Conservation (phyloP, 1,140 invertebrate species). For the Diorhabda elongata region DNA sequence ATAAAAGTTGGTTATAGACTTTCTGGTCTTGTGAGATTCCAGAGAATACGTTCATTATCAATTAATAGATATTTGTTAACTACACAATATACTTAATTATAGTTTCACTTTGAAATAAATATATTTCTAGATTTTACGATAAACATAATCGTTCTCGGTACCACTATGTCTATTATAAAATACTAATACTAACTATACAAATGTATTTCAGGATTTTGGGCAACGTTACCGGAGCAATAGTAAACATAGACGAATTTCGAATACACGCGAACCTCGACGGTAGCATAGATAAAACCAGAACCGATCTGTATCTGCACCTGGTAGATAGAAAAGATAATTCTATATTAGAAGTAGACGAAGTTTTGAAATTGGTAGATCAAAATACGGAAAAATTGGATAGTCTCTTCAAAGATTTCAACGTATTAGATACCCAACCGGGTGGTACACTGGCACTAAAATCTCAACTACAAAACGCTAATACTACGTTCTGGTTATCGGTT, state of each 20-base stretch:
- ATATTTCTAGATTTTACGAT: too few relatives aligned
- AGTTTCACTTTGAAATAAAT: too few relatives aligned
- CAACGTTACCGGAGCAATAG: conserved; percentile 84
- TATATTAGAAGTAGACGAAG: conserved; percentile 81
- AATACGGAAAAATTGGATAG: conserved; percentile 85
- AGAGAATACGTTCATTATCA: too few relatives aligned
- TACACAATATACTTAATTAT: too few relatives aligned
- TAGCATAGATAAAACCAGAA: conserved; percentile 89
- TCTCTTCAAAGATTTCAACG: conserved; percentile 89
- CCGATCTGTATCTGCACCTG: conserved; percentile 89
- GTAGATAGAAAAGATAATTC: conserved; percentile 87
- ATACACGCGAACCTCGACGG: conserved; percentile 90
- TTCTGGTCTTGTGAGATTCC: too few relatives aligned
- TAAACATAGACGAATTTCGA: conserved; percentile 90
- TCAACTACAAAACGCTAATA: conserved; percentile 47
- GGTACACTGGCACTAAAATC: conserved; percentile 58
- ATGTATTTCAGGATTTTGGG: conserved; percentile 59
- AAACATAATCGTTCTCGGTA: too few relatives aligned
- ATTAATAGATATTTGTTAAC: too few relatives aligned
- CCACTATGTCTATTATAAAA: too few relatives aligned
- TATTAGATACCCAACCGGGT: conserved; percentile 81
- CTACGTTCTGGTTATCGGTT: conserved; percentile 75
- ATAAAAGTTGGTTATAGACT: too few relatives aligned
- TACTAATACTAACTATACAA: too few relatives aligned
- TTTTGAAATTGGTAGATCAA: conserved; percentile 80